Base-by-base conservation (phyloP, 2,113 vertebrate genomes). In the Lontra canadensis region DNA sequence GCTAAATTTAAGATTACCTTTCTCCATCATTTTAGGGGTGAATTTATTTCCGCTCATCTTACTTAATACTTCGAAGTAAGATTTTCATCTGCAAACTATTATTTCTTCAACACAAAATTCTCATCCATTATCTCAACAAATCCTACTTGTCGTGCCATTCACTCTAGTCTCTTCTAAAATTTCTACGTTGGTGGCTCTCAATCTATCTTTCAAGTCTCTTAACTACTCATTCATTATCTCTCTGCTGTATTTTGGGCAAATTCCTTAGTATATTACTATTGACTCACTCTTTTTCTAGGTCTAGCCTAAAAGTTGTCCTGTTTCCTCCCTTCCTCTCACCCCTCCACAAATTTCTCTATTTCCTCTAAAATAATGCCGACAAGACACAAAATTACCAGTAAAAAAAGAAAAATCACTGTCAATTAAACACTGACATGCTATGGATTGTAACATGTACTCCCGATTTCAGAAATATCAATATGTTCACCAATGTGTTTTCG, bases 91-190 rank as follows among this genome's bases (percentile, higher is more conserved):
- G 34, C 9, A 34, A 55, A 85, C 57, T 94, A 4, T 25, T 25
- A 57, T n/a, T 92, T 73, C 73, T 82, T 63, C 44, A 94, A 74
- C 88, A 74, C 82, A 83, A 94, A 57, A 91, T 49, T 94, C 31
- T 67, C 34, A 63, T 57, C 18, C 13, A 81, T 57, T 47, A 81
- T 65, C 81, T 82, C 74, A 94, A 79, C 55, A 87, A 86, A 81
- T 73, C 39, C 21, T 86, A 23, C 31, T 73, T 74, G 44, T 90
- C 65, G 26, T 91, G 10, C 18, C 81, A 87, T 86, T 81, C 44
- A 80, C 44, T 55, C 23, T 80, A 63, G 55, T 90, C 15, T 83
- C 29, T 80, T 85, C 73, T 86, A 20, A 90, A 90, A 81, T 44
- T 91, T 26, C 36, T 90, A 81, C 5, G 3, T 4, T 74, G n/a